Evolutionary conservation across 2,113 vertebrate species (phyloP), one percentile per base, ranked within the genome.

Genomic region (Circaetus cinerascens): DNA sequence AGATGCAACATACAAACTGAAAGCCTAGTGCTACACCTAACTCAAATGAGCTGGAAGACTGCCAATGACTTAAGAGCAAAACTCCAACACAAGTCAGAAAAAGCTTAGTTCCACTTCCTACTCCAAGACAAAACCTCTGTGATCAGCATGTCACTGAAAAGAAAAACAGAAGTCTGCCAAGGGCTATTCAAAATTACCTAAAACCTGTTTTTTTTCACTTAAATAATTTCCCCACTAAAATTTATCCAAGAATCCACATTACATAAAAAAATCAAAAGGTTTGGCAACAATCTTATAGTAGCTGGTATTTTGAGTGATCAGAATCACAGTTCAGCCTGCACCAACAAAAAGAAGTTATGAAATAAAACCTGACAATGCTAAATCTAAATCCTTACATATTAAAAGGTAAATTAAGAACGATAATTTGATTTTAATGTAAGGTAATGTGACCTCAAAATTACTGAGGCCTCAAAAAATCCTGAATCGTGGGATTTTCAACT

Each of bases 31-130:
- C 59, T 43, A 15, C 30, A 29, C 15, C 46, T 22, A 16, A 14
- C 41, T 15, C 36, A n/a, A 68, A 36, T 1, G 11, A 36, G 8
- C 0, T 4, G 9, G 36, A 43, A 32, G 15, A 8, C 45, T 34
- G 66, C 53, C 46, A 56, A 5, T 3, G 23, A 34, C 21, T 46
- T 43, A 15, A 20, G 6, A 50, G 77, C 46, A 30, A 40, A 36
- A 55, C 21, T 29, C 38, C 2, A 2, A 45, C 0, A 1, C 13
- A 40, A 74, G 38, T 20, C 66, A 57, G 40, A 68, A 73, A 29
- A 66, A 76, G 38, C 27, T 19, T 19, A 32, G 38, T 46, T 64
- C 63, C 25, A 48, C 71, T 59, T 71, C 43, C 50, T 64, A 29
- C 23, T 40, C 27, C 32, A 45, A 67, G 20, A 34, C 32, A 82